These are phyloP conservation scores for Caerostris extrusa DNA, from an alignment of 1,140 invertebrate species.

Conservation along the genomic window DNA sequence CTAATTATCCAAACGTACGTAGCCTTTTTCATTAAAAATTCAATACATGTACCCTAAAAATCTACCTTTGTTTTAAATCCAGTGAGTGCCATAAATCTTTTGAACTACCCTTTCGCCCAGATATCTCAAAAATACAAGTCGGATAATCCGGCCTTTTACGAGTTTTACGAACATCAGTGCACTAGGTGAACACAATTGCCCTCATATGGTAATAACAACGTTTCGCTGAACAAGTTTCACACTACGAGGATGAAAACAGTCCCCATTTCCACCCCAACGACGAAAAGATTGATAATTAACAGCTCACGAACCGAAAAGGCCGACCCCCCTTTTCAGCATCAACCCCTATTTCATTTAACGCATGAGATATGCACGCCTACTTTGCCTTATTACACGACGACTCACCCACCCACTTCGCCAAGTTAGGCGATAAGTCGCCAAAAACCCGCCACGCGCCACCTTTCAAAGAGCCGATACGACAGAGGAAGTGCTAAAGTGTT, in stretches of 20 bases:
- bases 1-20: too few relatives aligned
- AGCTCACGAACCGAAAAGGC: constrained; percentile 6
- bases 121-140: background rate
- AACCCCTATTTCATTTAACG: constrained; percentile 52
- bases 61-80: too few relatives aligned
- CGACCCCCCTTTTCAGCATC: background rate
- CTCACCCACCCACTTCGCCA: background rate
- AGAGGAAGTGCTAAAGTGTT: constrained; percentile 65
- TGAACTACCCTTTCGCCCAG: too few relatives aligned
- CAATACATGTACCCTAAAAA: too few relatives aligned
- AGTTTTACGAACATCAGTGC: background rate
- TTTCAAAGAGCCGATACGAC: background rate
- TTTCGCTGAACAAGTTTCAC: constrained; percentile 2
- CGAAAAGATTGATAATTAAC: constrained; percentile 52
- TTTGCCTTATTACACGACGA: constrained; percentile 31
- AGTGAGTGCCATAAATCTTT: too few relatives aligned
- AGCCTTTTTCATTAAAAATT: too few relatives aligned
- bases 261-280: constrained; percentile 21
- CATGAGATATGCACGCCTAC: constrained; percentile 51
- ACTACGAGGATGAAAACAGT: background rate
- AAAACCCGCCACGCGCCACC: background rate
- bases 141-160: background rate
- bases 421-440: background rate
- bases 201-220: constrained; percentile 21
- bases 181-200: background rate